A percentile compares a stretch with the other conserved stretches of the same genome.
phyloP scores from a whole-genome alignment of 2,888 invertebrate species.

The Seira sanloemensis region DNA sequence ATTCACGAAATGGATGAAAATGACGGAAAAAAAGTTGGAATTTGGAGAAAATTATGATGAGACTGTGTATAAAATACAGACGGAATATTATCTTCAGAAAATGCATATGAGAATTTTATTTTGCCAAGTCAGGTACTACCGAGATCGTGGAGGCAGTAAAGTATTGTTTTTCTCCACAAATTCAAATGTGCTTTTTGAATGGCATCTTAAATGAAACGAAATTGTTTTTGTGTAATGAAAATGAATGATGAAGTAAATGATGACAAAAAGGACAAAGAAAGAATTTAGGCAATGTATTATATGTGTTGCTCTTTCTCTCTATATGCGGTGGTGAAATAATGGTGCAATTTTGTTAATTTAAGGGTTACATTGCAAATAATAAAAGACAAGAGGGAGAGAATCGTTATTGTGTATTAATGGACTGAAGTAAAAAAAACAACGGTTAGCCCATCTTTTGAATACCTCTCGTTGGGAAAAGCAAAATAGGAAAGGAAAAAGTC shows the following conservation, averaged over 20 bases:
- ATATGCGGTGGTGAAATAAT: conserved; percentile 24
- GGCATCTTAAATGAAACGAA: neutral
- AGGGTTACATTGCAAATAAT: conserved; percentile 57
- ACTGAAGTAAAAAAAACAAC: neutral
- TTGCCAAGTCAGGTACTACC: neutral
- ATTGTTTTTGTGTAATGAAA: conserved; percentile 16
- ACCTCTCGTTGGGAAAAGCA: too few species aligned
- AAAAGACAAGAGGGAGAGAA: conserved; percentile 28
- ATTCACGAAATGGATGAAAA: conserved; percentile 30
- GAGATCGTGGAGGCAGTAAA: neutral
- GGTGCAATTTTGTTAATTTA: conserved; percentile 51
- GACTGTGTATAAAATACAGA: neutral
- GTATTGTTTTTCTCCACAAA: neutral
- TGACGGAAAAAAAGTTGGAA: neutral
- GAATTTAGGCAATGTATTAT: neutral
- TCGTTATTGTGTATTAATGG: neutral
- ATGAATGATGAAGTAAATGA: conserved; percentile 8
- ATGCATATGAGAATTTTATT: neutral
- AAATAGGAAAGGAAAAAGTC: too few species aligned
- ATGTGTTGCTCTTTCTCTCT: neutral
- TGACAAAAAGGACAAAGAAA: conserved; percentile 9
- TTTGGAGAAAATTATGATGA: conserved; percentile 23
- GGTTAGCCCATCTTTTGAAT: neutral
- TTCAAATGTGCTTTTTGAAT: neutral
- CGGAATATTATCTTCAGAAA: neutral